These are phyloP conservation scores for Anastatus disparis DNA, from an alignment of 1,140 invertebrate genomes.

Conservation along the genomic window DNA sequence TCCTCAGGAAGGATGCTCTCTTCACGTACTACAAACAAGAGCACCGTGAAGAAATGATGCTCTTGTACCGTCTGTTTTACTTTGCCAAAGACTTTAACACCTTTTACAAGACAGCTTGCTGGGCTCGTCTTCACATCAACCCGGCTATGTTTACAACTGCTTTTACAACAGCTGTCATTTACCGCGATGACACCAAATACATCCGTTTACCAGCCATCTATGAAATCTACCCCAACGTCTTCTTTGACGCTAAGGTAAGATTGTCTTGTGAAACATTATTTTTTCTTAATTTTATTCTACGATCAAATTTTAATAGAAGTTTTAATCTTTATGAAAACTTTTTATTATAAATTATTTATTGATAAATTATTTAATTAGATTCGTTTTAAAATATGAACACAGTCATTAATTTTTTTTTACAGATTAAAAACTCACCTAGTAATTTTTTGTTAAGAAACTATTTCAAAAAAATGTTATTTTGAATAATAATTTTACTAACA, in stretches of 20 bases:
- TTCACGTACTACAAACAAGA: slow-evolving; percentile 63
- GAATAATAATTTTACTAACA: too few relatives aligned
- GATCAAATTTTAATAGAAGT: too few relatives aligned
- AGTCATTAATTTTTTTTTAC: too few relatives aligned
- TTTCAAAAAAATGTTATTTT: too few relatives aligned
- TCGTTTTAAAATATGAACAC: too few relatives aligned
- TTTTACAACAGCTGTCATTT: slow-evolving; percentile 70
- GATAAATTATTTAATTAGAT: too few relatives aligned
- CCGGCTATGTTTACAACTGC: slow-evolving; percentile 73
- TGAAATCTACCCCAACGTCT: slow-evolving; percentile 74
- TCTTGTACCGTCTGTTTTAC: slow-evolving; percentile 71
- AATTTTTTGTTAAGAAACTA: too few relatives aligned
- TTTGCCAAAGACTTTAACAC: slow-evolving; percentile 73
- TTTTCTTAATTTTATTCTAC: too few relatives aligned
- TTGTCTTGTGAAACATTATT: too few relatives aligned
- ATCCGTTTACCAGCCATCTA: slow-evolving; percentile 74
- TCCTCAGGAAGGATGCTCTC: slow-evolving; percentile 61
- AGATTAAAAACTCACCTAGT: too few relatives aligned
- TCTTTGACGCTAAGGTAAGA: slow-evolving; percentile 68
- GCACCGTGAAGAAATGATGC: slow-evolving; percentile 69
- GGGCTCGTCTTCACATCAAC: slow-evolving; percentile 73
- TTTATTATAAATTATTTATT: too few relatives aligned
- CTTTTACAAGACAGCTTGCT: slow-evolving; percentile 74
- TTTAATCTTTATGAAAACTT: too few relatives aligned
- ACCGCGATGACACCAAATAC: slow-evolving; percentile 70